Conservation (phyloP, 2,113 vertebrate species). For the Alosa alosa region DNA sequence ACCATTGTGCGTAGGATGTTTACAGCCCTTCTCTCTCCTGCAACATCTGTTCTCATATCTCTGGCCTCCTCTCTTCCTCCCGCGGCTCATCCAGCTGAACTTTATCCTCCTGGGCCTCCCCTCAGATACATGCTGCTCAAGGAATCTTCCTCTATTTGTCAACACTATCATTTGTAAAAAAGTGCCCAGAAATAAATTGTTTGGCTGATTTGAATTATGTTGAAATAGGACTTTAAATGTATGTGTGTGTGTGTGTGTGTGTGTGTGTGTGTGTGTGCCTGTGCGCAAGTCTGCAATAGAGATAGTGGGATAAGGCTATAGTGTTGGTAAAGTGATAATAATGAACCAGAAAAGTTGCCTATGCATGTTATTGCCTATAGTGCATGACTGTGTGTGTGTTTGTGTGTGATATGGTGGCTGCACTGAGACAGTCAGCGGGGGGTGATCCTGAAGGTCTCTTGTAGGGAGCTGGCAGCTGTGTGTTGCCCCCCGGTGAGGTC, state of each 20-base stretch:
- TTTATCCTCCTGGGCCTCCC: neutral
- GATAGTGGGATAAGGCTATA: neutral
- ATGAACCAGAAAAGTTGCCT: neutral
- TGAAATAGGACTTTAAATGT: neutral
- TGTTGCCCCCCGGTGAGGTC: conserved; percentile 31
- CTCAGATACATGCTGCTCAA: neutral
- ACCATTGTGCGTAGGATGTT: neutral
- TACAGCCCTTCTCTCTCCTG: neutral
- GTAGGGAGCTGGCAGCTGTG: conserved; percentile 39
- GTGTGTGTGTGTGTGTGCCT: neutral
- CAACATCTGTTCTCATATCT: neutral
- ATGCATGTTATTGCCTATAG: neutral
- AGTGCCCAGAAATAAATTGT: neutral
- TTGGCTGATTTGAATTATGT: conserved; percentile 6
- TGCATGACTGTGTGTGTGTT: neutral
- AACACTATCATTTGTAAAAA: too few relatives aligned
- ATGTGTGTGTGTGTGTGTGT: neutral
- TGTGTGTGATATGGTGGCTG: neutral
- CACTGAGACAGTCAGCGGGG: conserved; percentile 5
- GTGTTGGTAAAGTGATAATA: neutral
- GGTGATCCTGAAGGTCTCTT: conserved; percentile 44
- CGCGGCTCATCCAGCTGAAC: neutral
- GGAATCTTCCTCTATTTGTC: neutral
- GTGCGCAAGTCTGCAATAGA: neutral
- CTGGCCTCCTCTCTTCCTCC: neutral